phyloP scores from a whole-genome alignment of 2,888 invertebrate genomes.

The Epistrophe grossulariae region DNA sequence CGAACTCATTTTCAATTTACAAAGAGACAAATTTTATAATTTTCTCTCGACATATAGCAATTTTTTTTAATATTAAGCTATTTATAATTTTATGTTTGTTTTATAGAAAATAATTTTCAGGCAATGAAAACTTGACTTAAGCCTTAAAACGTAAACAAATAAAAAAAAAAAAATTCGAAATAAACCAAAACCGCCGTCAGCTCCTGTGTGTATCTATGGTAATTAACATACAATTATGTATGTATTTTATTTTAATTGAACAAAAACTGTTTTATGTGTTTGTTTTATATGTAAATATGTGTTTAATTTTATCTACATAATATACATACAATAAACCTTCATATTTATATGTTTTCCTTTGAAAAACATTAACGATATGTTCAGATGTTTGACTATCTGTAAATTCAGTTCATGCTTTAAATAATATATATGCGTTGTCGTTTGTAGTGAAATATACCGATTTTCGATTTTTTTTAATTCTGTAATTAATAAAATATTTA shows the following conservation, averaged over 20 bases:
- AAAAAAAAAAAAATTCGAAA: constrained; percentile 21
- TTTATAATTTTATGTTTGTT: constrained; percentile 13
- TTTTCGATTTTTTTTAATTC: constrained; percentile 1
- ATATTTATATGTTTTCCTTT: neutral
- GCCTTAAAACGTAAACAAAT: neutral
- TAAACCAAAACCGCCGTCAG: constrained; percentile 39
- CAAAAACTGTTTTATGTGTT: constrained; percentile 13
- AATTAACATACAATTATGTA: constrained; percentile 49
- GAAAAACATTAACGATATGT: constrained; percentile 6
- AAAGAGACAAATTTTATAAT: neutral
- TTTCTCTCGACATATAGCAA: neutral
- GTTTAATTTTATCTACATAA: neutral
- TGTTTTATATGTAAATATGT: constrained; percentile 1
- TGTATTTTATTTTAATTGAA: constrained; percentile 50
- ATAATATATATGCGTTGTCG: neutral
- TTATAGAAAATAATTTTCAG: constrained; percentile 21
- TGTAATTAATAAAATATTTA: constrained; percentile 29
- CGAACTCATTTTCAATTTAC: neutral
- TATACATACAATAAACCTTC: no score
- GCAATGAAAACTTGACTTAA: constrained; percentile 23
- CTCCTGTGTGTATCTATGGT: constrained; percentile 30
- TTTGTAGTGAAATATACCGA: constrained; percentile 1
- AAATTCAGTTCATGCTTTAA: neutral
- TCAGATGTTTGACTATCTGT: neutral
- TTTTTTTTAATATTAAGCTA: neutral